Conservation (phyloP, 2,888 invertebrate species). For the Tetheella fluctuosa region DNA sequence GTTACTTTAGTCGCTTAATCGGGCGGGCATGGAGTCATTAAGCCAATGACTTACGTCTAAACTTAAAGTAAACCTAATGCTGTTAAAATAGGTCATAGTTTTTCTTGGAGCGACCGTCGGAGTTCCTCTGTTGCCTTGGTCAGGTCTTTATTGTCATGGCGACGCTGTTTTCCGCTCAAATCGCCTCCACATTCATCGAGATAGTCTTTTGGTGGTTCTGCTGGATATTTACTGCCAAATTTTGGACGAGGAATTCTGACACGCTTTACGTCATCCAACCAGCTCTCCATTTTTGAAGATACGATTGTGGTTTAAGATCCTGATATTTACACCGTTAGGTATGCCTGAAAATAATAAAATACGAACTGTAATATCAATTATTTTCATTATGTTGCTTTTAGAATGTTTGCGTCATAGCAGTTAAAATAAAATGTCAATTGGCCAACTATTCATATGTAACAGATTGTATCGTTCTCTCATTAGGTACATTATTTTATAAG, state of each 20-base stretch:
- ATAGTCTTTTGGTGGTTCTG: conserved; percentile 92
- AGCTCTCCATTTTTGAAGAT: conserved; percentile 88
- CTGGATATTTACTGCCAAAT: conserved; percentile 88
- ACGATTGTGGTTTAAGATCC: conserved; percentile 13
- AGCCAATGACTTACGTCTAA: conserved; percentile 39
- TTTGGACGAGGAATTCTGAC: conserved; percentile 93
- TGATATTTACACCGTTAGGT: conserved; percentile 10
- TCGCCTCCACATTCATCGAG: conserved; percentile 86
- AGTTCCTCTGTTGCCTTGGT: conserved; percentile 90
- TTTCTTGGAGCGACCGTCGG: conserved; percentile 89
- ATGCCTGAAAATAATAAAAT: conserved; percentile 19
- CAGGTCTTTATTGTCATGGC: conserved; percentile 82
- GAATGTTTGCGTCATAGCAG: neutral
- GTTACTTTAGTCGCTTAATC: conserved; percentile 44
- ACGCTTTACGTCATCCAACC: conserved; percentile 92
- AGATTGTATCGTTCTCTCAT: conserved; percentile 10
- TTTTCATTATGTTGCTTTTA: neutral
- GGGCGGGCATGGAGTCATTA: conserved; percentile 38
- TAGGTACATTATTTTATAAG: conserved; percentile 8
- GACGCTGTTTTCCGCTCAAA: conserved; percentile 77
- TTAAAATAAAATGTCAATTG: conserved; percentile 3
- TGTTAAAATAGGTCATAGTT: conserved; percentile 83
- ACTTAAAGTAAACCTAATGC: conserved; percentile 50
- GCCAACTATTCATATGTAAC: conserved; percentile 9
- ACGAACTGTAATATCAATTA: conserved; percentile 6